phyloP scores from a whole-genome alignment of 1,140 invertebrate genomes.

The Condylostylus longicornis region DNA sequence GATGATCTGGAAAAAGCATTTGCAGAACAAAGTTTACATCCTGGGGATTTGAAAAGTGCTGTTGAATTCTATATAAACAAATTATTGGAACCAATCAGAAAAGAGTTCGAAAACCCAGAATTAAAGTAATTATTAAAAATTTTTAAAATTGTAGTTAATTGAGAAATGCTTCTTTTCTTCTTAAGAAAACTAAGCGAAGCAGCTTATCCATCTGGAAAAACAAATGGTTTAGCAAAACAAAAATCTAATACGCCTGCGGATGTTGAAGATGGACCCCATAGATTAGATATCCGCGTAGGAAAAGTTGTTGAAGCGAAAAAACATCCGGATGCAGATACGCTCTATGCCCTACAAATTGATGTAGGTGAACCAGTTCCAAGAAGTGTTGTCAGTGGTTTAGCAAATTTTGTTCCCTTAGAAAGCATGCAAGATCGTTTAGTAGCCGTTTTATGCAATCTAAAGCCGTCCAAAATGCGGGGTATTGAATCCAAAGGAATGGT shows the following conservation, averaged over 20 bases:
- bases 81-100: constrained; percentile 77
- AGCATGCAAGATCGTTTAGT: constrained; percentile 76
- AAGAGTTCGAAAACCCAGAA: constrained; percentile 67
- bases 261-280: constrained; percentile 47
- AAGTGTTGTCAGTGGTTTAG: constrained; percentile 78
- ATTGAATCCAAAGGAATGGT: constrained; percentile 82
- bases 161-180: not conserved
- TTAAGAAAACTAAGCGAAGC: constrained; percentile 38
- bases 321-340: constrained; percentile 88
- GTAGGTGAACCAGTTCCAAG: constrained; percentile 52
- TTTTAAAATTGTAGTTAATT: not conserved
- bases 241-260: constrained; percentile 17
- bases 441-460: constrained; percentile 84
- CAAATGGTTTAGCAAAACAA: constrained; percentile 31
- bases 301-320: constrained; percentile 75
- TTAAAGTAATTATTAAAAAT: constrained; percentile 40
- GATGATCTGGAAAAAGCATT: constrained; percentile 64
- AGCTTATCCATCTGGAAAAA: constrained; percentile 69
- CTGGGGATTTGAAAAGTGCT: constrained; percentile 78
- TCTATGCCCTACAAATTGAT: constrained; percentile 91
- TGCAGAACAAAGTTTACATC: constrained; percentile 71
- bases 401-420: constrained; percentile 74
- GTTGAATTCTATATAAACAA: constrained; percentile 75
- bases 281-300: constrained; percentile 85
- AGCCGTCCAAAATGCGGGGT: constrained; percentile 84